A percentile compares a stretch with the other conserved stretches of the same genome.
Conservation (phyloP, 2,797 vertebrate species). For the Sebastes trivittatus region DNA sequence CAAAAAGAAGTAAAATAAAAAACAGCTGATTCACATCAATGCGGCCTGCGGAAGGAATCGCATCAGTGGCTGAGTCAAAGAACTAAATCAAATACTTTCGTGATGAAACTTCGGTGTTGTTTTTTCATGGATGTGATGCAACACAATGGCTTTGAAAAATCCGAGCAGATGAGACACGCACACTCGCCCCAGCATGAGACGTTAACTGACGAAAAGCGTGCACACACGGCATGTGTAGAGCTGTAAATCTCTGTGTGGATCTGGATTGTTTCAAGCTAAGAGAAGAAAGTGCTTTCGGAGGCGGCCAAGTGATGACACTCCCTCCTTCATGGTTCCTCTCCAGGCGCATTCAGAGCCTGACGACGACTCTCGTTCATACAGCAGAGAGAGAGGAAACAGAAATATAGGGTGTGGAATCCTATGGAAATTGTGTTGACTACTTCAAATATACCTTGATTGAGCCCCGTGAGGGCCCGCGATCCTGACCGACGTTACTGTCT, state of each 20-base stretch:
- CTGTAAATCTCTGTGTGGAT: slow-evolving; percentile 28
- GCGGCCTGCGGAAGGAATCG: background rate
- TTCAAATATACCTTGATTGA: background rate
- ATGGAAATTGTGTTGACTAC: background rate
- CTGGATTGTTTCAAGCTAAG: slow-evolving; percentile 61
- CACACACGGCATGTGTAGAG: slow-evolving; percentile 13
- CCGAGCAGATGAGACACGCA: slow-evolving; percentile 9
- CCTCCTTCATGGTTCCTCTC: background rate
- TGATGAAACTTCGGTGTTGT: slow-evolving; percentile 14
- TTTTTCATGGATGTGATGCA: slow-evolving; percentile 21
- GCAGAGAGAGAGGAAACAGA: slow-evolving; percentile 2
- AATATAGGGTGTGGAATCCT: slow-evolving; percentile 1
- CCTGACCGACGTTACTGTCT: too few species aligned
- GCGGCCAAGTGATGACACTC: slow-evolving; percentile 40
- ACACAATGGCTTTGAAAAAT: slow-evolving; percentile 7
- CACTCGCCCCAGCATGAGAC: slow-evolving; percentile 1
- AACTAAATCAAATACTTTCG: background rate
- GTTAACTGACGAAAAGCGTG: slow-evolving; percentile 13
- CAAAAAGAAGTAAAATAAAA: background rate
- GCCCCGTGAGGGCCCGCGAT: too few species aligned
- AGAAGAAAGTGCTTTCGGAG: slow-evolving; percentile 40
- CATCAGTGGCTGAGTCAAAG: slow-evolving; percentile 1
- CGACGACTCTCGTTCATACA: background rate
- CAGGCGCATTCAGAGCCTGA: slow-evolving; percentile 33
- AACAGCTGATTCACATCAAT: slow-evolving; percentile 19